Evolutionary conservation across 2,113 vertebrate genomes (phyloP), one percentile per base, ranked within the genome.

Genomic region (Prunella fulvescens): DNA sequence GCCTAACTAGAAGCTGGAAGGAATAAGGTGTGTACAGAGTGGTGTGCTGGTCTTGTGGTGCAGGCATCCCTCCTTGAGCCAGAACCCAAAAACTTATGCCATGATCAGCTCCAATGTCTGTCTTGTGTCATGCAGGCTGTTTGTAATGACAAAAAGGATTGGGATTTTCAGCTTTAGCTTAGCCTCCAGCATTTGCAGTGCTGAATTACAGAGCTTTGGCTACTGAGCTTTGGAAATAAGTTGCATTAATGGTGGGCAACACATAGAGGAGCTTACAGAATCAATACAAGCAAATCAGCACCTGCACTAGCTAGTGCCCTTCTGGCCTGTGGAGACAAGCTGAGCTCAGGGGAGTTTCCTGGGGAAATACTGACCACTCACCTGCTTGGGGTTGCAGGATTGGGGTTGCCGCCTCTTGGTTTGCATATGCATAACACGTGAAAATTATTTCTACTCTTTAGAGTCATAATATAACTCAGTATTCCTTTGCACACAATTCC

Each of bases 341-440:
- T 80, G 84, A 69, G 23, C n/a, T 71, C 8, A 45, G 57, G 24
- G 25, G 6, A 58, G 5, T 51, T 92, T 71, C 15, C 26, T 62
- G 50, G 57, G 48, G 33, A 80, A 72, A 65, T 54, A 37, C 7
- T 64, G 58, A 78, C 39, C 23, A 5, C n/a, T 80, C 42, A 9
- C 3, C 35, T 56, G 14, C 50, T 69, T 84, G 42, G 28, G 23
- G 7, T 15, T 71, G 51, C 7, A 9, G 33, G 29, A 37, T 2
- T 47, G 44, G 48, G 11, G 6, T 64, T 58, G 33, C 42, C 1
- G 2, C 42, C 44, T 29, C 0, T 67, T 53, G 35, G 24, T 85
- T 73, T 90, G 47, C 40, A 9, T 16, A 23, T 35, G 19, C 19
- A 9, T 78, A 73, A 66, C 9, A 28, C 0, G 0, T 53, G 23